Base-by-base conservation (phyloP, 2,797 vertebrate genomes). In the Antrozous pallidus region DNA sequence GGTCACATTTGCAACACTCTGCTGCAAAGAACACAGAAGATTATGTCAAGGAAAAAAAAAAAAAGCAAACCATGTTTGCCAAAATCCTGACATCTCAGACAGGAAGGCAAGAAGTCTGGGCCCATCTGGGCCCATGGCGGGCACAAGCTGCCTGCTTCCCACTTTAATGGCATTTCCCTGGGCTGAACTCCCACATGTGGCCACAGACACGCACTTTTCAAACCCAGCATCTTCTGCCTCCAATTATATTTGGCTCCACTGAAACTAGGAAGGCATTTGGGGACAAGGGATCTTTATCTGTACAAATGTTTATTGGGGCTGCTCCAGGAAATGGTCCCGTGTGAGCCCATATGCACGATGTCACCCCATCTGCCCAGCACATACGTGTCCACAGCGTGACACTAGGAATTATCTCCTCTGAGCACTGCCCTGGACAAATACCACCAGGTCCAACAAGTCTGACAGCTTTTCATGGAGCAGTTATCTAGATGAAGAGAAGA, bases 261-360 rank as follows among this genome's bases (percentile, higher is more conserved):
- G 38, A 94, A 94, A 88, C 70, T 81, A 88, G 75, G 82, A 91
- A 94, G 94, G 79, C 95, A 91, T 93, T 3, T 92, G 49, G 91
- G 93, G 96, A 96, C 82, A 96, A 85, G 70, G 2, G 12, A 77
- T 89, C 78, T 92, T 93, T 92, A 91, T 97, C 90, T 56, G 73
- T 13, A 90, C 71, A 93, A 91, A 93, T 69, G 93, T 90, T 65
- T 74, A 22, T 10, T 82, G 91, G 77, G 87, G 28, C 42, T 0
- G 0, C 75, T 65, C 94, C 67, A 93, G 87, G 91, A 90, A 85
- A 90, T 1, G 3, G 84, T 54, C 88, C 87, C 82, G 31, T 5
- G 8, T 56, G 24, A 75, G 74, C 45, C 81, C 82, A 1, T 0
- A 58, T 58, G 61, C 61, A 75, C 63, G 0, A 42, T 58, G 65